Evolutionary conservation across 2,888 invertebrate genomes (phyloP), one percentile per base, ranked within the genome.

Genomic region (Orchesella flavescens): DNA sequence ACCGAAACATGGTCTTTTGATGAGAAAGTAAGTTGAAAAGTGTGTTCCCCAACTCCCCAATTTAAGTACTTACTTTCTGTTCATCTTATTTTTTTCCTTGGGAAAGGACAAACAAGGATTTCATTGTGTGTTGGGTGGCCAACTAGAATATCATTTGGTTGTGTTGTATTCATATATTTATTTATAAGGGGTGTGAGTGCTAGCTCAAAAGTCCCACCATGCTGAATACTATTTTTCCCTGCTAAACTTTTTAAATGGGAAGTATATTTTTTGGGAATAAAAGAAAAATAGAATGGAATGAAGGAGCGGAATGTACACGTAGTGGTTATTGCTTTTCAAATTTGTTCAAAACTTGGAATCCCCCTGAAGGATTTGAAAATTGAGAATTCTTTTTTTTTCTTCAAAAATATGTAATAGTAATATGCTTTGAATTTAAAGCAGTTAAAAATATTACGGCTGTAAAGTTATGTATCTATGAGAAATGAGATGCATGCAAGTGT

Each of bases 281-380:
- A 63, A 19, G 24, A 46, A 61, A 55, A 72, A 59, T 59, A 43
- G 7, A 69, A 24, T 57, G 12, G 57, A 57, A 61, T 49, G 55
- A 46, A 46, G 12, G 49, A 49, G 49, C 15, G 15, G 49, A 49
- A 15, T 49, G 49, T 49, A n/a, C n/a, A 7, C 34, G 34, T 59
- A 73, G 61, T 61, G 73, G 46, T 61, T 61, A 61, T 63, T 73
- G 55, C 61, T 66, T 46, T 73, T 74, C 73, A 80, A 80, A 80
- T 74, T 74, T 74, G 68, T 80, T 44, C 59, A 68, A 80, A 80
- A 68, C 53, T 68, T 74, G 24, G 68, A 74, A 80, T 80, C 80
- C 80, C 80, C 43, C n/a, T 34, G 2, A 63, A 15, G 66, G 73
- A 79, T 79, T 65, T 61, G 57, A 68, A 78, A 71, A 53, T 49